Conservation (phyloP, 2,797 vertebrate genomes). For the Pteronotus mesoamericanus region DNA sequence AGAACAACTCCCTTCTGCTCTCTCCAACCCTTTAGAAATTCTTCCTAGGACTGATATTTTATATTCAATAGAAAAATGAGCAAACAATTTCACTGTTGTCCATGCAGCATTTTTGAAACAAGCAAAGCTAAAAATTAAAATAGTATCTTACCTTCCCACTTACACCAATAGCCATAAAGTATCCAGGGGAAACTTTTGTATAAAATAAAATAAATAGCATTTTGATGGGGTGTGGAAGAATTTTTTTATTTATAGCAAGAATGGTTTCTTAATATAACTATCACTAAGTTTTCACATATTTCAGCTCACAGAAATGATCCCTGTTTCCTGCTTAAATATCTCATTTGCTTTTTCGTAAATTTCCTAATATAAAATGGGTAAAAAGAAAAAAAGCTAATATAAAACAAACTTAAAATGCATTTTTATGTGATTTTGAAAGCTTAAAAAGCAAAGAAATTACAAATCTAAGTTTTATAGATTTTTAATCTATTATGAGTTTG, state of each 20-base stretch:
- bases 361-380: neutral
- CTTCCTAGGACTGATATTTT: neutral
- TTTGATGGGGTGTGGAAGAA: neutral
- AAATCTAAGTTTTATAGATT: neutral
- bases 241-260: constrained; percentile 11
- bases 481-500: neutral
- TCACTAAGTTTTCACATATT: neutral
- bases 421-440: neutral
- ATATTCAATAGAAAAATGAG: constrained; percentile 8
- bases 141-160: neutral
- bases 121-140: neutral
- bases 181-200: neutral
- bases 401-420: neutral
- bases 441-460: neutral
- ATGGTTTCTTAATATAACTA: neutral
- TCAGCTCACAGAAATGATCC: neutral
- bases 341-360: neutral
- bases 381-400: neutral
- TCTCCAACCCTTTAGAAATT: neutral
- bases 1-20: neutral
- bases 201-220: neutral
- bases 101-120: neutral
- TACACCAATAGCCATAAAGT: neutral
- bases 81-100: neutral
- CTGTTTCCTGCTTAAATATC: neutral